phyloP scores from a whole-genome alignment of 1,140 invertebrate genomes.

The Monomorium pharaonis region DNA sequence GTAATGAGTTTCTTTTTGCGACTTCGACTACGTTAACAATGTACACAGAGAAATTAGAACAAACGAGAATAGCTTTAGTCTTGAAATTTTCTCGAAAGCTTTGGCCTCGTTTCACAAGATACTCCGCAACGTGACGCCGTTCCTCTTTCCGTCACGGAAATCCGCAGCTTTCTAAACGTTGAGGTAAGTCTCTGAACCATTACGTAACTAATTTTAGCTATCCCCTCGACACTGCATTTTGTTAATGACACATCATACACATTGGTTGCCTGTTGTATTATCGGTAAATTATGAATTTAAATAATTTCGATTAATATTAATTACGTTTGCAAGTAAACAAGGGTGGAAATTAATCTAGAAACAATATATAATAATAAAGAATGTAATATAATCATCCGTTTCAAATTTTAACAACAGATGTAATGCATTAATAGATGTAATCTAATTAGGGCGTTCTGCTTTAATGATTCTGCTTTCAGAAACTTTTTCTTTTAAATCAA shows the following conservation, averaged over 20 bases:
- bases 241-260: not conserved
- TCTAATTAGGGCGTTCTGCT: too few species aligned
- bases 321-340: not conserved
- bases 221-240: not conserved
- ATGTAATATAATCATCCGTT: not conserved
- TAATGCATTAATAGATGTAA: not conserved
- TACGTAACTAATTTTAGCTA: slow-evolving; percentile 31
- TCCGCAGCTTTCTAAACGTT: slow-evolving; percentile 16
- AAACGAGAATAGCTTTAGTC: slow-evolving; percentile 33
- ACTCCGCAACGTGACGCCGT: slow-evolving; percentile 1
- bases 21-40: slow-evolving; percentile 26
- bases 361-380: not conserved
- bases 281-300: not conserved
- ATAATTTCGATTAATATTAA: not conserved
- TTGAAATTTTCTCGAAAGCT: slow-evolving; percentile 45
- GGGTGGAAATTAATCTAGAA: not conserved
- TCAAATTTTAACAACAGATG: not conserved
- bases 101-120: slow-evolving; percentile 51
- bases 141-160: slow-evolving; percentile 49
- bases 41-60: slow-evolving; percentile 2
- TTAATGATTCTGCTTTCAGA: not conserved
- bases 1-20: not conserved
- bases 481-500: too few species aligned
- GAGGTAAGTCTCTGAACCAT: slow-evolving; percentile 12
- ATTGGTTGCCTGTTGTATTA: not conserved